These are phyloP conservation scores for Melinaea marsaeus DNA, from an alignment of 2,888 invertebrate genomes.

Conservation along the genomic window DNA sequence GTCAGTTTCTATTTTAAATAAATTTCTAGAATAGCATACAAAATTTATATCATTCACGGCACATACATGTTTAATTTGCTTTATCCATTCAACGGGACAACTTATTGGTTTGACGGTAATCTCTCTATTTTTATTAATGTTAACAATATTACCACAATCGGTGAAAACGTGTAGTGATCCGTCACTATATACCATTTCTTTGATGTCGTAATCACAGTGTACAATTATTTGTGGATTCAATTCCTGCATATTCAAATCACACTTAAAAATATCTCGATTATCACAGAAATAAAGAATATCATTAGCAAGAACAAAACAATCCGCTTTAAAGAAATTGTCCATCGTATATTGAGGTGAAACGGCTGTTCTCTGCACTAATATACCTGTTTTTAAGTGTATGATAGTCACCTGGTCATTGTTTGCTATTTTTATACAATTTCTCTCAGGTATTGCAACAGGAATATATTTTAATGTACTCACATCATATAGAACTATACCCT, in stretches of 20 bases:
- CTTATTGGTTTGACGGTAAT: constrained; percentile 41
- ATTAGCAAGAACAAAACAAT: constrained; percentile 51
- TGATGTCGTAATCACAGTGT: constrained; percentile 54
- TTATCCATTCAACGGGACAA: constrained; percentile 58
- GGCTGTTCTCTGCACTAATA: constrained; percentile 52
- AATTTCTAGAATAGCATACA: constrained; percentile 59
- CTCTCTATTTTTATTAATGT: constrained; percentile 38
- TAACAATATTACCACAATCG: constrained; percentile 57
- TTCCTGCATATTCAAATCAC: constrained; percentile 43
- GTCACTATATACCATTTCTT: constrained; percentile 50
- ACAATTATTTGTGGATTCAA: constrained; percentile 47
- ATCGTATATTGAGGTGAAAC: constrained; percentile 39
- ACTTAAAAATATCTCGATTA: constrained; percentile 51
- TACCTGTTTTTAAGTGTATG: constrained; percentile 48
- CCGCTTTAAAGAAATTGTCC: constrained; percentile 56
- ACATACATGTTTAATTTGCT: constrained; percentile 53
- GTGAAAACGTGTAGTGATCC: constrained; percentile 51
- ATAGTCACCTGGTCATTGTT: constrained; percentile 53
- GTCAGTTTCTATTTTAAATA: constrained; percentile 63
- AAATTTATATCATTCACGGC: constrained; percentile 57
- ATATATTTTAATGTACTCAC: constrained; percentile 52
- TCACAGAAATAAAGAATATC: constrained; percentile 50
- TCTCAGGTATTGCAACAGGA: constrained; percentile 54
- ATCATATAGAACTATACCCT: constrained; percentile 56
- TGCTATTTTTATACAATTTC: constrained; percentile 51